Conservation (phyloP, 1,140 invertebrate species). For the Tetramorium simillimum region DNA sequence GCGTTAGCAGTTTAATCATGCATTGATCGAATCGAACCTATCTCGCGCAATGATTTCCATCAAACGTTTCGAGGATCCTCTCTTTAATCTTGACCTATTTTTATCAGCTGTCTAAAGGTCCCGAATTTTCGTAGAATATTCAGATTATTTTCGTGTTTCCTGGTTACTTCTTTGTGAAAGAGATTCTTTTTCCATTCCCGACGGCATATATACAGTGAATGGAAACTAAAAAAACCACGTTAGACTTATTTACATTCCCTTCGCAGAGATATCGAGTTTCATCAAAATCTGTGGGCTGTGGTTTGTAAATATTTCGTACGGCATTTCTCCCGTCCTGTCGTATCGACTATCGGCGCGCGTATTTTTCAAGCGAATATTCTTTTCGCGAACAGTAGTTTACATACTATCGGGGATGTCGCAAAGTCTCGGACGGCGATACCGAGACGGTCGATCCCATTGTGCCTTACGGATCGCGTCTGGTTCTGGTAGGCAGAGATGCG, state of each 20-base stretch:
- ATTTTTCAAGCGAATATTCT: not conserved
- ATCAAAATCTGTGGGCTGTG: constrained; percentile 37
- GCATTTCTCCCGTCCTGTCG: not conserved
- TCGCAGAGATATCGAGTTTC: constrained; percentile 2
- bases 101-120: not conserved
- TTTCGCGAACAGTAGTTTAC: not conserved
- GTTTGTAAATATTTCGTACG: constrained; percentile 23
- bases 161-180: not conserved
- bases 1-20: not conserved
- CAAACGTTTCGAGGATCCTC: not conserved
- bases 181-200: not conserved
- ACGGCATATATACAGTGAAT: not conserved
- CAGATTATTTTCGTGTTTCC: not conserved
- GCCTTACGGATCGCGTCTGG: not conserved
- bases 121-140: not conserved
- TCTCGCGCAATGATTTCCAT: not conserved
- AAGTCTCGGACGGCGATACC: not conserved
- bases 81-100: not conserved
- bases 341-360: not conserved
- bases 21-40: not conserved
- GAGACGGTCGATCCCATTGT: not conserved
- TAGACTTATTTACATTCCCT: constrained; percentile 35
- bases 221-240: constrained; percentile 22
- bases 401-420: not conserved
- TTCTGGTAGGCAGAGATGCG: not conserved